These are phyloP conservation scores for Hippocampus mohnikei DNA, from an alignment of 2,113 vertebrate genomes.

Conservation along the genomic window DNA sequence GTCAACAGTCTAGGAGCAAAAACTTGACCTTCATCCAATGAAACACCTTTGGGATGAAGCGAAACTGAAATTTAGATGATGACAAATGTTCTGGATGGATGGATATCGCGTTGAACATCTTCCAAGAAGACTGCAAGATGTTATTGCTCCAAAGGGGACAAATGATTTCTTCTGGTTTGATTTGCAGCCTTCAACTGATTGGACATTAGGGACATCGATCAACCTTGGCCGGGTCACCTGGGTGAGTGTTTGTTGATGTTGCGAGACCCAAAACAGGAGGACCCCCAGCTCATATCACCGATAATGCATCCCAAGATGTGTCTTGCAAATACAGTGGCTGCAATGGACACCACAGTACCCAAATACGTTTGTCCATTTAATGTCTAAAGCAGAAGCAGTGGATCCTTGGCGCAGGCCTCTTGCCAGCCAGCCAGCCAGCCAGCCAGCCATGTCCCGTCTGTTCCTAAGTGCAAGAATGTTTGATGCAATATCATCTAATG, in stretches of 20 bases:
- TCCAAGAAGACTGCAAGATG: background rate
- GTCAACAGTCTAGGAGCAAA: background rate
- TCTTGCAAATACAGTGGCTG: background rate
- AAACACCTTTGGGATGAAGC: background rate
- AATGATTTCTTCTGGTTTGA: too few relatives aligned
- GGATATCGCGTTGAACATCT: background rate
- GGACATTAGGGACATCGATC: too few relatives aligned
- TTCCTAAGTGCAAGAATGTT: slow-evolving; percentile 71
- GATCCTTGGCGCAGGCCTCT: slow-evolving; percentile 61
- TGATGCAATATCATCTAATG: slow-evolving; percentile 71
- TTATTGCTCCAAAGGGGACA: too few relatives aligned
- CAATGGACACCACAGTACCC: background rate
- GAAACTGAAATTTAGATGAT: background rate
- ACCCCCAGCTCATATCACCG: background rate
- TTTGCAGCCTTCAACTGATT: too few relatives aligned
- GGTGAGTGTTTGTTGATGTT: too few relatives aligned
- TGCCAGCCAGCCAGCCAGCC: slow-evolving; percentile 67
- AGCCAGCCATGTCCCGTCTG: slow-evolving; percentile 65
- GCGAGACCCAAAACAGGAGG: too few relatives aligned
- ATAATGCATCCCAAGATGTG: too few relatives aligned
- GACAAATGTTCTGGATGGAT: background rate
- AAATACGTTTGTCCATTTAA: background rate
- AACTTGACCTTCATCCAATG: background rate
- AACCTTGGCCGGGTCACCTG: too few relatives aligned
- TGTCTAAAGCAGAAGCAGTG: slow-evolving; percentile 41